Evolutionary conservation across 2,888 invertebrate genomes (phyloP).

Genomic region (Melinaea menophilus): DNA sequence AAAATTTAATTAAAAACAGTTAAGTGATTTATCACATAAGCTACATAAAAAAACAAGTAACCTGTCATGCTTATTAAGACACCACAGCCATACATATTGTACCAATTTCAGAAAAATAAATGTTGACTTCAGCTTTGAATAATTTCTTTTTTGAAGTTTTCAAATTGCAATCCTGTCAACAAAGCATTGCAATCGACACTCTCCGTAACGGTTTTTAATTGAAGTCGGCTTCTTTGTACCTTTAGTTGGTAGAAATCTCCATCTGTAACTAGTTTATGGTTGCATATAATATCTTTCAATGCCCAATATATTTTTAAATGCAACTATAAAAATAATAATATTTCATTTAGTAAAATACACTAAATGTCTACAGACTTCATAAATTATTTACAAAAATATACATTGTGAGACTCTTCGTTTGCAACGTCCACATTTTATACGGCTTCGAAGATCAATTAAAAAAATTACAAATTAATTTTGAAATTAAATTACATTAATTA

Average conservation of each 20-base stretch:
- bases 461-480: too few relatives aligned
- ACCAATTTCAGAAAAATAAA: not conserved
- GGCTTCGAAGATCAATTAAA: too few relatives aligned
- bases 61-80: too few relatives aligned
- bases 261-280: not conserved
- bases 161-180: conserved; percentile 21
- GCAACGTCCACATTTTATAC: too few relatives aligned
- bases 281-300: not conserved
- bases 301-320: not conserved
- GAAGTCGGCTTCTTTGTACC: conserved; percentile 19
- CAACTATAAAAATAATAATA: not conserved
- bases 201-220: conserved; percentile 26
- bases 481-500: too few relatives aligned
- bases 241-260: not conserved
- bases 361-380: too few relatives aligned
- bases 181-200: conserved; percentile 24
- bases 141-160: conserved; percentile 8
- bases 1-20: too few relatives aligned
- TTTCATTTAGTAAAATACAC: not conserved
- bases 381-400: too few relatives aligned
- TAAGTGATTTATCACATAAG: too few relatives aligned
- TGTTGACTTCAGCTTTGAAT: not conserved
- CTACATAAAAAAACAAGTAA: too few relatives aligned
- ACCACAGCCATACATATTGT: too few relatives aligned
- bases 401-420: too few relatives aligned